Conservation (phyloP, 2,888 invertebrate genomes). For the Drosophila trichaetosa region DNA sequence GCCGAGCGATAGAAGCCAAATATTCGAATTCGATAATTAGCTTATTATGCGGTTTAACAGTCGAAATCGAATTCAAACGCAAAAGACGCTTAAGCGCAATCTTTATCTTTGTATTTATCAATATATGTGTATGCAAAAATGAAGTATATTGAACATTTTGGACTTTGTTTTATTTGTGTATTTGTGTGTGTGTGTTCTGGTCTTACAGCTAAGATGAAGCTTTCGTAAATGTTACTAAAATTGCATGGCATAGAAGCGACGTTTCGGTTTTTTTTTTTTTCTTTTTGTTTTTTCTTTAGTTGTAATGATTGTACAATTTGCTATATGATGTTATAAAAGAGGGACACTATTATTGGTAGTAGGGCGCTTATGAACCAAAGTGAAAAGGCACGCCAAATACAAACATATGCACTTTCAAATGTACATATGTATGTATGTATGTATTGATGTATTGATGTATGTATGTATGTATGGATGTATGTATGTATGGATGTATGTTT, state of each 20-base stretch:
- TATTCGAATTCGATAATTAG: neutral
- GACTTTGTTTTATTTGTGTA: neutral
- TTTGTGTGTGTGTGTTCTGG: constrained; percentile 1
- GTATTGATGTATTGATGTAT: neutral
- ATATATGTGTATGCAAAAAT: neutral
- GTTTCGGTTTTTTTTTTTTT: neutral
- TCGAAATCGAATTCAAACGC: neutral
- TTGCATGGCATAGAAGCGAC: constrained; percentile 33
- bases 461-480: neutral
- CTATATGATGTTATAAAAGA: constrained; percentile 23
- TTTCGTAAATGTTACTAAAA: constrained; percentile 7
- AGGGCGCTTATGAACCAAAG: constrained; percentile 10
- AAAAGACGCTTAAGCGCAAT: neutral
- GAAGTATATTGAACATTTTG: constrained; percentile 9
- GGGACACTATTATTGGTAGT: constrained; percentile 5
- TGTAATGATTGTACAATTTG: constrained; percentile 50
- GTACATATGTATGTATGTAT: neutral
- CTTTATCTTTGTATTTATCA: neutral
- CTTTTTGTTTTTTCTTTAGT: neutral
- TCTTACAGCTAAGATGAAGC: constrained; percentile 1
- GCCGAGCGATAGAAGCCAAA: too few relatives aligned
- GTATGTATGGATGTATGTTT: neutral
- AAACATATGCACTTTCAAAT: constrained; percentile 10
- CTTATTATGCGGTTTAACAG: neutral
- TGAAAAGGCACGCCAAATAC: constrained; percentile 25